Evolutionary conservation across 2,113 vertebrate genomes (phyloP).

Genomic region (Isurus oxyrinchus): DNA sequence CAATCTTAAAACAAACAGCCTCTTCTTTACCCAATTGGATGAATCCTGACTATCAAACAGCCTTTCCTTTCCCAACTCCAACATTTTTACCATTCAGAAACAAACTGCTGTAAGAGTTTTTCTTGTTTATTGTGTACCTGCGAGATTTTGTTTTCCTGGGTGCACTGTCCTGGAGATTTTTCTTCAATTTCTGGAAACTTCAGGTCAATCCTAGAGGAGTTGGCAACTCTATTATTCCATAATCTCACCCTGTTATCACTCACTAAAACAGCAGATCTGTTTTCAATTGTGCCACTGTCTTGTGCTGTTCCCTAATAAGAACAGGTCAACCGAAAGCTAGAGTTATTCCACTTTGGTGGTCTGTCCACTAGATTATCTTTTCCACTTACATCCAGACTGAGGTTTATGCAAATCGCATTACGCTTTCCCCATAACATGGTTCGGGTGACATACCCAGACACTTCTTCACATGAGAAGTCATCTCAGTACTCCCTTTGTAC

Average conservation of each 20-base stretch:
- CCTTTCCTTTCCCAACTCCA: neutral
- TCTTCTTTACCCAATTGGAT: neutral
- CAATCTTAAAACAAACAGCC: neutral
- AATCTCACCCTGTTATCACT: neutral
- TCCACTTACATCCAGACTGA: neutral
- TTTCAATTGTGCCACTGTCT: neutral
- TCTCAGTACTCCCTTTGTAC: conserved; percentile 2
- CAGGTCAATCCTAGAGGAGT: neutral
- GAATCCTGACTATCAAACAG: neutral
- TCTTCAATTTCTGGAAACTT: neutral
- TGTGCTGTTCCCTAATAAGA: neutral
- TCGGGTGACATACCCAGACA: neutral
- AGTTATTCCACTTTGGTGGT: neutral
- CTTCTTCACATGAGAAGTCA: neutral
- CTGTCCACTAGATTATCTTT: neutral
- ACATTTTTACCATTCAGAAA: neutral
- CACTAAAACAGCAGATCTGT: neutral
- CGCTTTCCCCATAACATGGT: too few species aligned
- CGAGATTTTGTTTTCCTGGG: neutral
- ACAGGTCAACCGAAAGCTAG: neutral
- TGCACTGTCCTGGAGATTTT: neutral
- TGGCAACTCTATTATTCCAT: neutral
- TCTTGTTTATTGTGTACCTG: neutral
- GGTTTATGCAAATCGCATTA: neutral
- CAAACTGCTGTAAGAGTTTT: neutral